These are phyloP conservation scores for Aspidoscelis tigris DNA, from an alignment of 2,113 vertebrate genomes.

Conservation along the genomic window DNA sequence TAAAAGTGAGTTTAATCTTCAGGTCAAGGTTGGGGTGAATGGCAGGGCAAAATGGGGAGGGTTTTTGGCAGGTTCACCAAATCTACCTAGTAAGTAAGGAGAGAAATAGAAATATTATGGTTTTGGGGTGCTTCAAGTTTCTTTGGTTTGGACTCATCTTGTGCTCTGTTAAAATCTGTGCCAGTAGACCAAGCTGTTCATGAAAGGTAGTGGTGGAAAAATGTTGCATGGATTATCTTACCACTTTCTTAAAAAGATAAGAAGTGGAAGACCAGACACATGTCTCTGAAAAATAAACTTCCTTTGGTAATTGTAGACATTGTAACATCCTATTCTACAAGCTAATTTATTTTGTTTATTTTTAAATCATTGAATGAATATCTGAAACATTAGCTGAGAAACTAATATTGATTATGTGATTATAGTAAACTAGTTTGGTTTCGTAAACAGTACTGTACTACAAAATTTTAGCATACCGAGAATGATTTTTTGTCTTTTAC, in stretches of 20 bases:
- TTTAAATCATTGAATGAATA: slow-evolving; percentile 54
- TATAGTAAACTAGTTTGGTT: slow-evolving; percentile 32
- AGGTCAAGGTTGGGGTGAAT: slow-evolving; percentile 80
- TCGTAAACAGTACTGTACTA: slow-evolving; percentile 30
- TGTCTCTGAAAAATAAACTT: slow-evolving; percentile 62
- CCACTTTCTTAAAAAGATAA: background rate
- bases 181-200: slow-evolving; percentile 44
- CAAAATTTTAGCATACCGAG: slow-evolving; percentile 39
- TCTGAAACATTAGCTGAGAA: background rate
- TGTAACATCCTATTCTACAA: slow-evolving; percentile 53
- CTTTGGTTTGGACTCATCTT: slow-evolving; percentile 45
- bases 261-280: slow-evolving; percentile 11
- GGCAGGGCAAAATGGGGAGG: slow-evolving; percentile 57
- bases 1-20: slow-evolving; percentile 84
- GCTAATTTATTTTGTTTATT: slow-evolving; percentile 64
- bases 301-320: slow-evolving; percentile 44
- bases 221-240: background rate
- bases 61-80: slow-evolving; percentile 56
- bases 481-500: slow-evolving; percentile 39
- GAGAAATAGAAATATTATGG: slow-evolving; percentile 45
- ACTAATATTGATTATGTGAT: background rate
- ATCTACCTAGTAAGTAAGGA: slow-evolving; percentile 59
- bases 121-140: slow-evolving; percentile 54
- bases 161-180: slow-evolving; percentile 27
- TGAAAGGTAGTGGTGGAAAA: slow-evolving; percentile 50